Evolutionary conservation across 2,797 vertebrate genomes (phyloP), one percentile per base, ranked within the genome.

Genomic region (Schizopygopsis pylzovi): DNA sequence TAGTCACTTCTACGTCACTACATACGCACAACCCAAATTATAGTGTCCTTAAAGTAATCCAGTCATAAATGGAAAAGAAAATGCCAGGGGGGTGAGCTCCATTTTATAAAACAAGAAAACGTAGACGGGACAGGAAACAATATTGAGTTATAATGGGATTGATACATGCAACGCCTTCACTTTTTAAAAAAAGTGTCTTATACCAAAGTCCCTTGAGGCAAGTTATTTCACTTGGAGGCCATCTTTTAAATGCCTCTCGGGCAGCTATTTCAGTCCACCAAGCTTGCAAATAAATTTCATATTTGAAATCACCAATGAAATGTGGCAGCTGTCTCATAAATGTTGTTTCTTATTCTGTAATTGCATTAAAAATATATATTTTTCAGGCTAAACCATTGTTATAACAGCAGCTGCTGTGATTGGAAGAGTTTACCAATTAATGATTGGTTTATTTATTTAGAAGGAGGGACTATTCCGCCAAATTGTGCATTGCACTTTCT

Each of bases 11-110:
- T 89, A 81, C 43, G 86, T 93, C 91, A 93, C 80, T 89, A 82
- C 79, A 86, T 87, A 90, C 80, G 87, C 85, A 86, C 79, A 94
- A 91, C 92, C 90, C 88, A 92, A 92, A 93, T 93, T 92, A 89
- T 90, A 71, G 8, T 82, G 43, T 88, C 71, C 86, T 90, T 5
- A 88, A 92, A 88, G 92, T 92, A 91, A 88, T 92, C 90, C 87
- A 88, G 81, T 90, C 47, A 88, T 87, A 87, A 81, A 87, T 65
- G 28, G 80, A 92, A 87, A 87, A 59, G 45, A 41, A 22, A 28
- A 59, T 82, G 63, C 61, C 18, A 54, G 39, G 41, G 52, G 20
- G 73, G 41, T 1, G 16, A 78, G 61, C 61, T 78, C 11, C 4
- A 10, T 80, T 65, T 65, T 79, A 18, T 10, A 45, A 65, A 13